Base-by-base conservation (phyloP, 2,797 vertebrate species). In the Cottoperca gobio region DNA sequence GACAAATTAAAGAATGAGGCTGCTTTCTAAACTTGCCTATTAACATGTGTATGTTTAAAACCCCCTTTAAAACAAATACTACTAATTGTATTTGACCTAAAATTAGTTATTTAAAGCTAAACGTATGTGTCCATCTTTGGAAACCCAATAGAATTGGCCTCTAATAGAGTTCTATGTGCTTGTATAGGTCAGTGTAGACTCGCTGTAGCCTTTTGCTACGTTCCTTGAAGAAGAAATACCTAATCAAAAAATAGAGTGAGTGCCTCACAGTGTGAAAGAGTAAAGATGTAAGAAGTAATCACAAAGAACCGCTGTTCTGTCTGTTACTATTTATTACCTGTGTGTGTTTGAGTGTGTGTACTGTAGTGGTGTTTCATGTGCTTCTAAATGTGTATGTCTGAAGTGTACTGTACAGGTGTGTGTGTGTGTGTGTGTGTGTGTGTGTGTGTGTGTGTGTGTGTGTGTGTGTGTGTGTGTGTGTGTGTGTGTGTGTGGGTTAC, bases 401-500 rank as follows among this genome's bases (percentile, higher is more conserved):
- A 24, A 23, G 61, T 73, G 53, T 12, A 7, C n/a, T 55, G 33
- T 59, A 31, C 49, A 75, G 28, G 43, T 64, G 67, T 57, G 69
- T 61, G 67, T 79, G 46, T 81, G 58, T n/a, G n/a, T n/a, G 43
- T 64, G 67, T 57, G 69, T 61, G 43, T 64, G 67, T 57, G 69
- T 61, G 43, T 64, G 67, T 57, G 69, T 61, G 43, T 64, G 67
- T 57, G 69, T 61, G 43, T 64, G 67, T 57, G 69, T 61, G 43
- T 64, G 67, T 57, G 69, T 61, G 43, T 64, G 67, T 57, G 69
- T 61, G 43, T 64, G 67, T 57, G 69, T 61, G 43, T 64, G 67
- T 57, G 69, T 61, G 43, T 64, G 67, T 57, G 69, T 61, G 67
- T 79, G 46, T 81, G 58, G 70, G 81, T 84, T 78, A 84, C 43